phyloP scores from a whole-genome alignment of 2,797 vertebrate genomes.

The Gymnopithys bicolor region DNA sequence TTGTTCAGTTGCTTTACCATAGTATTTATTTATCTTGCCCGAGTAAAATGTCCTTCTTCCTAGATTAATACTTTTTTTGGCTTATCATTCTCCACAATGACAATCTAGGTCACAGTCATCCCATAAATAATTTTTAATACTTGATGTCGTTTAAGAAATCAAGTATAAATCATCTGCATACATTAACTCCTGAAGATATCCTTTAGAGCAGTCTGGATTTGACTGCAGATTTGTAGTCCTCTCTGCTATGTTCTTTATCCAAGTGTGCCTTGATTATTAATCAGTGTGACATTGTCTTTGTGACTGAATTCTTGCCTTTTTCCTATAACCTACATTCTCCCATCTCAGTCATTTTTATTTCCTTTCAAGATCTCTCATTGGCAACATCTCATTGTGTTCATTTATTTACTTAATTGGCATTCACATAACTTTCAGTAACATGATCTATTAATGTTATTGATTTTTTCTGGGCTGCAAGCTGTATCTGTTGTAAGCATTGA shows the following conservation, averaged over 20 bases:
- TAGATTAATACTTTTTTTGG: background rate
- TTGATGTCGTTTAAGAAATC: background rate
- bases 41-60: background rate
- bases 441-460: background rate
- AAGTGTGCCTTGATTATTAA: background rate
- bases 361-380: background rate
- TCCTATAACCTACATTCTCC: background rate
- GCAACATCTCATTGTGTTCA: background rate
- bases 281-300: background rate
- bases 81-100: background rate
- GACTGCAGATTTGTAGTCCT: background rate
- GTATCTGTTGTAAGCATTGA: background rate
- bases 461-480: background rate
- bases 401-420: conserved; percentile 25
- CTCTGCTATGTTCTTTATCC: background rate
- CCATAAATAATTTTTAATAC: background rate
- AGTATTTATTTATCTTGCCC: background rate
- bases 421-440: conserved; percentile 1
- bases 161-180: background rate
- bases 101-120: background rate
- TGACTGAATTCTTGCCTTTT: background rate
- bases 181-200: background rate
- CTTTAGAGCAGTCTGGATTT: background rate
- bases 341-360: background rate
- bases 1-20: background rate